Evolutionary conservation across 1,140 invertebrate genomes (phyloP).

Genomic region (Sinonovacula constricta): DNA sequence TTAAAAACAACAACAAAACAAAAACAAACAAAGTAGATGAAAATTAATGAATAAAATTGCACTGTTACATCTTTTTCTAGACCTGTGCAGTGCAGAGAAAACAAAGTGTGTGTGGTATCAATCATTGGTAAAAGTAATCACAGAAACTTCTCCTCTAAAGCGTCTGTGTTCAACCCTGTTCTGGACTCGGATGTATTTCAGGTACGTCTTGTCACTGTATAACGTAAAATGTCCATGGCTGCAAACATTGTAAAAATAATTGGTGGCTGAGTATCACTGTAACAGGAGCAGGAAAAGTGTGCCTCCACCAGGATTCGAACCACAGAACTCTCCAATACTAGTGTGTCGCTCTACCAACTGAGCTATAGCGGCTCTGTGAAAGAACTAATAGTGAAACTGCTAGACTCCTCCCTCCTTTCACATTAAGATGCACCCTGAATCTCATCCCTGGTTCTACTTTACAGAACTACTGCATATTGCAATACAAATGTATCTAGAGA

Average conservation of each 20-base stretch:
- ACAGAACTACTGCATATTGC: too few relatives aligned
- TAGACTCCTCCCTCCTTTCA: too few relatives aligned
- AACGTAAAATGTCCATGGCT: not conserved
- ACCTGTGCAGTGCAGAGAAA: conserved; percentile 52
- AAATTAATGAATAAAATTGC: too few relatives aligned
- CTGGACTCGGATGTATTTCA: conserved; percentile 80
- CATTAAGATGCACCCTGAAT: too few relatives aligned
- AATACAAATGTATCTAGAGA: not conserved
- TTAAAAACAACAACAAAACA: too few relatives aligned
- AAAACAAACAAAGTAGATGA: too few relatives aligned
- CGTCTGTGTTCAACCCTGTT: conserved; percentile 81
- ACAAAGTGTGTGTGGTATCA: conserved; percentile 83
- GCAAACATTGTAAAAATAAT: not conserved
- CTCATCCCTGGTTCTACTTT: too few relatives aligned
- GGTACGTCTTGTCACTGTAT: conserved; percentile 51
- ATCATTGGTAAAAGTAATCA: conserved; percentile 85
- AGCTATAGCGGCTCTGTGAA: too few relatives aligned
- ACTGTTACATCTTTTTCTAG: conserved; percentile 51
- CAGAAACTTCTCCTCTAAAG: conserved; percentile 82
- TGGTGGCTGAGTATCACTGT: not conserved
- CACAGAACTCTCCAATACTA: too few relatives aligned
- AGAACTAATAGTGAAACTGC: too few relatives aligned
- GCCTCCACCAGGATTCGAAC: not conserved
- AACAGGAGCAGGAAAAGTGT: not conserved
- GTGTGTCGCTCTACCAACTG: too few relatives aligned